These are phyloP conservation scores for Tragelaphus scriptus DNA, from an alignment of 2,113 vertebrate species.

Conservation along the genomic window DNA sequence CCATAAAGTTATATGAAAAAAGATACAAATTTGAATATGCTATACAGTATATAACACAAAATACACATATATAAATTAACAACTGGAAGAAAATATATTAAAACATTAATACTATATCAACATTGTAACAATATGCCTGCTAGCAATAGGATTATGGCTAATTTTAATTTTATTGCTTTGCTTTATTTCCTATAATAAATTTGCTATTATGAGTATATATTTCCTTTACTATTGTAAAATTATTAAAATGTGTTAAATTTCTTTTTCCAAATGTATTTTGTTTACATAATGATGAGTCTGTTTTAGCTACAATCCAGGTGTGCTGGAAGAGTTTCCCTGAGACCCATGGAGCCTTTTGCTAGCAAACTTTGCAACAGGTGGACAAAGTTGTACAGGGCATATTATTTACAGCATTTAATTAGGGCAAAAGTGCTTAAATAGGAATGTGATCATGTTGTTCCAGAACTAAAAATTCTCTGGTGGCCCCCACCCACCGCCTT, in stretches of 20 bases:
- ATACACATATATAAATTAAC: slow-evolving; percentile 33
- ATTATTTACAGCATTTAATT: not conserved
- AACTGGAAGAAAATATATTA: slow-evolving; percentile 18
- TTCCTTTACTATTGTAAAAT: not conserved
- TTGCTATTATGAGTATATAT: not conserved
- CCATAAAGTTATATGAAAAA: slow-evolving; percentile 49
- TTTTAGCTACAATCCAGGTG: not conserved
- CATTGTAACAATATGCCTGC: not conserved
- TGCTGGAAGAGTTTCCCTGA: not conserved
- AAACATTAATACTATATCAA: slow-evolving; percentile 15
- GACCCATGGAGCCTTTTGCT: not conserved
- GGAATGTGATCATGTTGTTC: not conserved
- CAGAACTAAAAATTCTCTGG: not conserved
- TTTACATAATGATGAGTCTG: not conserved
- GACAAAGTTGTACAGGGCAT: not conserved
- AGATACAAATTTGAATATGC: slow-evolving; percentile 46
- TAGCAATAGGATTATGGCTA: not conserved
- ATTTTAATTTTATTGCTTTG: slow-evolving; percentile 48
- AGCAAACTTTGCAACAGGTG: not conserved
- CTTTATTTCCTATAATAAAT: slow-evolving; percentile 29
- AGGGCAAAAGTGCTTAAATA: not conserved
- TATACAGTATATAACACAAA: slow-evolving; percentile 17
- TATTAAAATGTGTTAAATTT: slow-evolving; percentile 27
- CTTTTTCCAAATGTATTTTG: not conserved
- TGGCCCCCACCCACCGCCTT: not conserved